Evolutionary conservation across 2,797 vertebrate genomes (phyloP).

Genomic region (Anguilla megastoma): DNA sequence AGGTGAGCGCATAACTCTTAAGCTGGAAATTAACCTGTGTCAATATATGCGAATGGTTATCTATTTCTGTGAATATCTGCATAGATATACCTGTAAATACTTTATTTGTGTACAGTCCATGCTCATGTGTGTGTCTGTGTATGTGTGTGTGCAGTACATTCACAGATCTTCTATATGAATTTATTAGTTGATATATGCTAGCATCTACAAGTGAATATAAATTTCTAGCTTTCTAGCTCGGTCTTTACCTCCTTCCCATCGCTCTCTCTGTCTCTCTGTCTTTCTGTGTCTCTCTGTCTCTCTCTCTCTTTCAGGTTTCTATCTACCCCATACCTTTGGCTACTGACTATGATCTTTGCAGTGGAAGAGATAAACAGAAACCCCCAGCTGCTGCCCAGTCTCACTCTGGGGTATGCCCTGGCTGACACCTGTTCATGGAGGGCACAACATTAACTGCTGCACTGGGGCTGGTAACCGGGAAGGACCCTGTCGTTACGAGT

Average conservation of each 20-base stretch:
- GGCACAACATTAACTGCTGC: conserved; percentile 49
- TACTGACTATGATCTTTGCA: conserved; percentile 57
- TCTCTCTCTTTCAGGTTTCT: conserved; percentile 34
- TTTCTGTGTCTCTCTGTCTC: neutral
- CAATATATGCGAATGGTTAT: neutral
- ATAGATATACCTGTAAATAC: neutral
- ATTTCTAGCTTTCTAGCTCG: neutral
- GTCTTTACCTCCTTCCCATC: neutral
- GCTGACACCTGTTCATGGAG: conserved; percentile 49
- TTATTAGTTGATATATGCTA: neutral
- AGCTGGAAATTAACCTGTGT: neutral
- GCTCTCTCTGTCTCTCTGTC: too few species aligned
- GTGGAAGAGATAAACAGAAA: conserved; percentile 61
- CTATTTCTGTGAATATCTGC: neutral
- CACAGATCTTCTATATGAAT: neutral
- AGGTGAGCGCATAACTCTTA: conserved; percentile 34
- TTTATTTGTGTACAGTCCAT: neutral
- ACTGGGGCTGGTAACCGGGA: conserved; percentile 51
- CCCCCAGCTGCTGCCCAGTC: conserved; percentile 50
- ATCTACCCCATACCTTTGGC: conserved; percentile 49
- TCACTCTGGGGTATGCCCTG: conserved; percentile 58
- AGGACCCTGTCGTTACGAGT: conserved; percentile 41
- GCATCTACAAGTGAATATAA: neutral
- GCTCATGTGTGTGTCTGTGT: neutral
- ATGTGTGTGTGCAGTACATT: neutral